phyloP scores from a whole-genome alignment of 1,140 invertebrate genomes.

The Pogonomyrmex barbatus region DNA sequence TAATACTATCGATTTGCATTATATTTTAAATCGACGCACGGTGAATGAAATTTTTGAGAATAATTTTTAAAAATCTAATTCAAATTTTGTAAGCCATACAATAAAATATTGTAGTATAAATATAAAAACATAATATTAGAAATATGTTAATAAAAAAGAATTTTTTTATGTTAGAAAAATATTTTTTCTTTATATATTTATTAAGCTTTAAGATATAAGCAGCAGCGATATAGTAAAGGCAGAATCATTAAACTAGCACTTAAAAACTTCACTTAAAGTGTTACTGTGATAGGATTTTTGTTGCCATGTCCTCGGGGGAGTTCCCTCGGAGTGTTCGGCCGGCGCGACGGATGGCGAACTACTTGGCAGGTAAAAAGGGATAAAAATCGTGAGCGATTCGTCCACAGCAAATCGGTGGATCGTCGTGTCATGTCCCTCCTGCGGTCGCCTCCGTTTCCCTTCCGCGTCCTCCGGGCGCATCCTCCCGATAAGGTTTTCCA shows the following conservation, averaged over 20 bases:
- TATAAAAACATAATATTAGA: background rate
- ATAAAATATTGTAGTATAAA: background rate
- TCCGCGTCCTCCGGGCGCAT: conserved; percentile 58
- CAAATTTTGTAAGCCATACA: background rate
- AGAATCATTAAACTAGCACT: conserved; percentile 24
- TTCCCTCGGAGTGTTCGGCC: conserved; percentile 46
- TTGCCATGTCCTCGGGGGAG: conserved; percentile 46
- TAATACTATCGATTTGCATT: background rate
- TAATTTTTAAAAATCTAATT: background rate
- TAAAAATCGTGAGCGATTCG: conserved; percentile 73
- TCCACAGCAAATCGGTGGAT: conserved; percentile 73
- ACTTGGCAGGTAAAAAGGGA: conserved; percentile 64
- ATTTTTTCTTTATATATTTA: background rate
- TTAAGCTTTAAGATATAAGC: background rate
- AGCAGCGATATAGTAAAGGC: too few species aligned
- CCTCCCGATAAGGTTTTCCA: conserved; percentile 77
- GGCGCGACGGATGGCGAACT: conserved; percentile 54
- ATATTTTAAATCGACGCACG: background rate
- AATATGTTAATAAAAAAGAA: background rate
- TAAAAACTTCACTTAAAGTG: conserved; percentile 33
- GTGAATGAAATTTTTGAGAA: background rate
- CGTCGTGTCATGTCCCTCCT: conserved; percentile 57
- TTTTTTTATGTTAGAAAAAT: background rate
- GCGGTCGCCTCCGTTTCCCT: conserved; percentile 49
- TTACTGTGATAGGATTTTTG: conserved; percentile 32